phyloP scores from a whole-genome alignment of 2,797 vertebrate genomes.

The Coccyzus lansbergi region DNA sequence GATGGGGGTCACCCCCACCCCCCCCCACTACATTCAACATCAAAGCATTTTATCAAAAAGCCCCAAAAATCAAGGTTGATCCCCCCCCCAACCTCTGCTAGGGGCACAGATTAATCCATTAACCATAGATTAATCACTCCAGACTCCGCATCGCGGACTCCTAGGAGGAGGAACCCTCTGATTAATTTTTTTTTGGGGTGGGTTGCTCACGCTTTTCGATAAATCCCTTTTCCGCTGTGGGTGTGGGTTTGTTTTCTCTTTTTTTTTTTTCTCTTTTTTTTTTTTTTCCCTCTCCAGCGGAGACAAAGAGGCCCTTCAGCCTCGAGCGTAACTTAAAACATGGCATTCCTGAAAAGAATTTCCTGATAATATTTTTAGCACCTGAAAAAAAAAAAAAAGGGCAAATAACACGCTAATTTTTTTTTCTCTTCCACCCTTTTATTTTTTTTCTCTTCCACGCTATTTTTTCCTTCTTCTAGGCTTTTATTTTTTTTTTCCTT shows the following conservation, averaged over 20 bases:
- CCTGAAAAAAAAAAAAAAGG: constrained; percentile 50
- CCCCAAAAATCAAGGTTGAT: too few species aligned
- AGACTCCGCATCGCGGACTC: neutral
- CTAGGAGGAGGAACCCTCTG: neutral
- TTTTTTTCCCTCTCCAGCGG: too few species aligned
- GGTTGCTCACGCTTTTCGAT: neutral
- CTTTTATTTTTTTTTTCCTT: neutral
- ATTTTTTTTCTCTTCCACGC: too few species aligned
- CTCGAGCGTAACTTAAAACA: constrained; percentile 56
- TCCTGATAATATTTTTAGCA: constrained; percentile 80
- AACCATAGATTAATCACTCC: neutral
- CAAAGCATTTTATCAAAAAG: too few species aligned
- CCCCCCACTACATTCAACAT: too few species aligned
- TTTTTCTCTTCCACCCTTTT: neutral
- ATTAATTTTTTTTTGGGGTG: neutral
- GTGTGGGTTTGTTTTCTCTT: neutral
- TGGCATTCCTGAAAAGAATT: constrained; percentile 74
- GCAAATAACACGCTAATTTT: neutral
- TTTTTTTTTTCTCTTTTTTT: neutral
- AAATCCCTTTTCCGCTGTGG: constrained; percentile 33
- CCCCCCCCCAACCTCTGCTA: neutral
- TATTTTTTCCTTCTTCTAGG: too few species aligned
- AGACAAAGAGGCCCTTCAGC: constrained; percentile 79
- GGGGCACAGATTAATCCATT: neutral
- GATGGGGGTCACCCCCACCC: too few species aligned